Percentiles rank a stretch among this genome's conserved stretches.
Conservation (phyloP, 2,888 invertebrate genomes). For the Drosophila anceps region DNA sequence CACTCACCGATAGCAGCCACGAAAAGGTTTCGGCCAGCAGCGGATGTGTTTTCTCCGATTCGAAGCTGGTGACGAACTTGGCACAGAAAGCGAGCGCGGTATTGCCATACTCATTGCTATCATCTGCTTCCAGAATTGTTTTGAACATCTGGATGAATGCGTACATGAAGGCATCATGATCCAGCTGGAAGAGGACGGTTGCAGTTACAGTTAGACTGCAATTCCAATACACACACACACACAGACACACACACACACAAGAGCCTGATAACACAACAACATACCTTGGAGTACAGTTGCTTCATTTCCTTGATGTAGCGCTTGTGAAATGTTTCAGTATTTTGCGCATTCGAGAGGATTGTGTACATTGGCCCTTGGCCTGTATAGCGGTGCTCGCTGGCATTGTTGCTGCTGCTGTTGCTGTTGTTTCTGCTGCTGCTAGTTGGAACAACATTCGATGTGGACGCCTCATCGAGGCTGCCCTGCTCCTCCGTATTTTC, state of each 20-base stretch:
- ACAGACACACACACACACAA: constrained; percentile 40
- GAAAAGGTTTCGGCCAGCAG: constrained; percentile 76
- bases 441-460: not conserved
- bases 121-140: constrained; percentile 88
- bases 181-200: constrained; percentile 84
- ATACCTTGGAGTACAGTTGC: constrained; percentile 88
- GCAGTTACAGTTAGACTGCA: not conserved
- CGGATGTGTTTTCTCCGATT: constrained; percentile 85
- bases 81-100: constrained; percentile 90
- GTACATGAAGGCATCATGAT: constrained; percentile 87
- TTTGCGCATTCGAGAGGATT: constrained; percentile 89
- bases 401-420: not conserved
- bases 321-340: constrained; percentile 88
- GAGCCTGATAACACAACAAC: constrained; percentile 59
- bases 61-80: constrained; percentile 89
- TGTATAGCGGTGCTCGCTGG: constrained; percentile 8
- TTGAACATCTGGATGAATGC: constrained; percentile 89
- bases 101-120: constrained; percentile 89
- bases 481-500: constrained; percentile 69
- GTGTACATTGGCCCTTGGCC: constrained; percentile 80
- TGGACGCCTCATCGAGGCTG: not conserved
- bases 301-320: constrained; percentile 88
- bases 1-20: constrained; percentile 77
- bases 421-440: constrained; percentile 1
- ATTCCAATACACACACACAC: not conserved